These are phyloP conservation scores for Macrotus californicus DNA, from an alignment of 2,113 vertebrate species.

Conservation along the genomic window DNA sequence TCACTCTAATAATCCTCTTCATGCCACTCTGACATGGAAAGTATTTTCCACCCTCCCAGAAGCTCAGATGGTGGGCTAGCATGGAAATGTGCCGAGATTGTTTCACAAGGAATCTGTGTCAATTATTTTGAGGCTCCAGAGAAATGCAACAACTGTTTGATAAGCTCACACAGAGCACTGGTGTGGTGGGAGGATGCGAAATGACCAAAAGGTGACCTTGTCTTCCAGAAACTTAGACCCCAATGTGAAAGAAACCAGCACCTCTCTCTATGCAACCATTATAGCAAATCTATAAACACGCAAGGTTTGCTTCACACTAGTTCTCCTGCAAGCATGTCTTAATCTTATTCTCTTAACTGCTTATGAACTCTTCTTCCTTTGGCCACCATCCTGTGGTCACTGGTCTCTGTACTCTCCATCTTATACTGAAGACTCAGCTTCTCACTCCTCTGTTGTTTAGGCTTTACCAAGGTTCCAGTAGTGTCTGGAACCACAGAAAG, in stretches of 20 bases:
- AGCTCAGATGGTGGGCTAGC: neutral
- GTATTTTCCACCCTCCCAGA: slow-evolving; percentile 32
- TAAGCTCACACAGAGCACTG: neutral
- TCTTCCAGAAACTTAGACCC: neutral
- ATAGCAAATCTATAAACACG: neutral
- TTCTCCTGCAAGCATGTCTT: neutral
- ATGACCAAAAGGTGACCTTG: neutral
- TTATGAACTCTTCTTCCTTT: neutral
- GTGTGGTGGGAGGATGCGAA: neutral
- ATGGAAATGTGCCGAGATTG: neutral
- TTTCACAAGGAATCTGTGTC: neutral
- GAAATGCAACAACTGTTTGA: neutral
- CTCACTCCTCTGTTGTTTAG: neutral
- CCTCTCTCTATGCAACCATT: neutral
- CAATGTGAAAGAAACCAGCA: neutral
- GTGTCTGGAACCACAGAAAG: neutral
- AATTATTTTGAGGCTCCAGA: neutral
- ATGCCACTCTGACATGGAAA: slow-evolving; percentile 3
- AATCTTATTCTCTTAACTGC: neutral
- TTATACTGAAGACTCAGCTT: neutral
- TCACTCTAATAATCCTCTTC: slow-evolving; percentile 38
- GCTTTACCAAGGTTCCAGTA: neutral
- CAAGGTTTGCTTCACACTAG: neutral
- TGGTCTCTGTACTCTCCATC: neutral
- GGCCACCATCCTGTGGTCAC: neutral